These are phyloP conservation scores for Nerophis lumbriciformis DNA, from an alignment of 2,113 vertebrate genomes.

Conservation along the genomic window DNA sequence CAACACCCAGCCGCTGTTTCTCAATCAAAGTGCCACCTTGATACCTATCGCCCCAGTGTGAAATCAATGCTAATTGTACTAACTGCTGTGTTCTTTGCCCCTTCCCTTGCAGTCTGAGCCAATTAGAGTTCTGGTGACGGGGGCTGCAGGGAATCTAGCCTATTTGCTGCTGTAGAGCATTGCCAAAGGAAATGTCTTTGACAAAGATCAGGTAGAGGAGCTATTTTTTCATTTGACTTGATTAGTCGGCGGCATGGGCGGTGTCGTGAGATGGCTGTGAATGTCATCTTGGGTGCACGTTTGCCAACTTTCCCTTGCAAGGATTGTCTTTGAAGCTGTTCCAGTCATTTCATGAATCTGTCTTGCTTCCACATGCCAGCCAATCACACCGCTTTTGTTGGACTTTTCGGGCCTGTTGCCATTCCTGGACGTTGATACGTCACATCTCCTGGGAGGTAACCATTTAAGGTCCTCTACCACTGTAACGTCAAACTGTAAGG, in stretches of 20 bases:
- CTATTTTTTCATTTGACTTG: slow-evolving; percentile 17
- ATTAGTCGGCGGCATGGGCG: slow-evolving; percentile 3
- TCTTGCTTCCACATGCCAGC: slow-evolving; percentile 65
- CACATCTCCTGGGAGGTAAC: slow-evolving; percentile 87
- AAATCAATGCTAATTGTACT: slow-evolving; percentile 17
- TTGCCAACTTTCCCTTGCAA: neutral
- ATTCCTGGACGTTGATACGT: slow-evolving; percentile 85
- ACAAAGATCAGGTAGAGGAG: slow-evolving; percentile 87
- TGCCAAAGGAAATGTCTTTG: slow-evolving; percentile 95
- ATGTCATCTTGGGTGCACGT: neutral
- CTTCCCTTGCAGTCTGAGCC: slow-evolving; percentile 79
- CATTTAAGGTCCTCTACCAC: neutral
- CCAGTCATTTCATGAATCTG: slow-evolving; percentile 33
- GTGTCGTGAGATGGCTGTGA: slow-evolving; percentile 2
- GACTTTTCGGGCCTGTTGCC: slow-evolving; percentile 93
- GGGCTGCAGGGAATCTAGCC: slow-evolving; percentile 94
- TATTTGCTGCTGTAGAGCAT: slow-evolving; percentile 93
- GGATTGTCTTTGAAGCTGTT: slow-evolving; percentile 9
- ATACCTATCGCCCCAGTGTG: neutral
- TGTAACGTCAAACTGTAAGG: too few relatives aligned
- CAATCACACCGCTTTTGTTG: slow-evolving; percentile 83
- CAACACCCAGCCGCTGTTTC: too few relatives aligned
- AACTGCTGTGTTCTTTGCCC: slow-evolving; percentile 4
- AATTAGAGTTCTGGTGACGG: slow-evolving; percentile 90
- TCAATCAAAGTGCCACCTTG: too few relatives aligned